A percentile compares a stretch with the other conserved stretches of the same genome.
phyloP scores from a whole-genome alignment of 1,140 invertebrate genomes.

The Drepana arcuata region DNA sequence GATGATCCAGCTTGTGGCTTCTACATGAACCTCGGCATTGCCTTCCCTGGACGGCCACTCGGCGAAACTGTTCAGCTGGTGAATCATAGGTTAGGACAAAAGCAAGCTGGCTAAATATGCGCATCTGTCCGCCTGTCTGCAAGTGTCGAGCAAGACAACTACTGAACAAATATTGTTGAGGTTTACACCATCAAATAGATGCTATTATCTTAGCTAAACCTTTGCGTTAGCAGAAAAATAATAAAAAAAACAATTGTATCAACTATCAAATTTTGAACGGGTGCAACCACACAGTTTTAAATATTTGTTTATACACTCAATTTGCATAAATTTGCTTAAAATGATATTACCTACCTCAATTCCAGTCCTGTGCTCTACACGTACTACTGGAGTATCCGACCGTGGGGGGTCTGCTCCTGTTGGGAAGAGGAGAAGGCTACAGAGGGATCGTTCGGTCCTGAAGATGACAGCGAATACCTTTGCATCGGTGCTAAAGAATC shows the following conservation, averaged over 20 bases:
- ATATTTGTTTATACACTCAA: too few species aligned
- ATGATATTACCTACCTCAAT: too few species aligned
- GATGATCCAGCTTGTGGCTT: conserved; percentile 34
- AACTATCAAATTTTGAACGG: too few species aligned
- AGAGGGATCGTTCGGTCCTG: not conserved
- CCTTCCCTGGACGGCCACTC: conserved; percentile 30
- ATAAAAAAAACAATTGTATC: too few species aligned
- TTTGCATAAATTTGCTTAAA: too few species aligned
- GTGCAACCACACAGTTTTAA: too few species aligned
- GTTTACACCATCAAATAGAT: too few species aligned
- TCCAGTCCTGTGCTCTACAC: conserved; percentile 23
- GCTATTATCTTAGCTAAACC: too few species aligned
- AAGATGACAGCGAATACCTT: conserved; percentile 3
- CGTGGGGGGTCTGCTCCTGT: conserved; percentile 27
- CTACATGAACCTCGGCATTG: conserved; percentile 38
- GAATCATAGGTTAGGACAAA: conserved; percentile 33
- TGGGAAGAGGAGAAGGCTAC: conserved; percentile 7
- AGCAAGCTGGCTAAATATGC: conserved; percentile 37
- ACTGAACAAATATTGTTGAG: too few species aligned
- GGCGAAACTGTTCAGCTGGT: conserved; percentile 23
- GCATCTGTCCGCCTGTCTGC: conserved; percentile 3
- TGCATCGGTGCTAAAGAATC: conserved; percentile 10
- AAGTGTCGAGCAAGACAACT: too few species aligned
- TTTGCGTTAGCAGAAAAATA: too few species aligned
- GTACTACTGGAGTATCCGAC: conserved; percentile 27